These are phyloP conservation scores for Rhyacophila evoluta DNA, from an alignment of 2,888 invertebrate species.

Conservation along the genomic window DNA sequence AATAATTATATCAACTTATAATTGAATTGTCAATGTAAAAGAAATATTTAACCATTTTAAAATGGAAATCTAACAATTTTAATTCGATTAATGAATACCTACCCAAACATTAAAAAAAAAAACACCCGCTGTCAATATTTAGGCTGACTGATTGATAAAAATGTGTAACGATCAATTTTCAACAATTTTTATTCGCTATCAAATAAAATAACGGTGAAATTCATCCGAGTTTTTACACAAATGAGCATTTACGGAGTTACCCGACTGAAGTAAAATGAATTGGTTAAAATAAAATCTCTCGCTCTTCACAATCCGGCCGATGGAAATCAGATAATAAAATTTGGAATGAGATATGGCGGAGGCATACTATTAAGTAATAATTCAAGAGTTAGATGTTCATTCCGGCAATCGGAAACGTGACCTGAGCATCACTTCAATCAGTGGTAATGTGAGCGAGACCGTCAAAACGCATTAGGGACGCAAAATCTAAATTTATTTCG, in stretches of 20 bases:
- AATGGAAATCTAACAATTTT: too few species aligned
- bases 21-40: too few species aligned
- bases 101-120: too few species aligned
- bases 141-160: too few species aligned
- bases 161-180: too few species aligned
- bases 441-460: background rate
- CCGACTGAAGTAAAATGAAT: background rate
- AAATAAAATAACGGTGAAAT: too few species aligned
- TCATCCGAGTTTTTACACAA: too few species aligned
- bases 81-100: too few species aligned
- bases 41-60: too few species aligned
- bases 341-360: constrained; percentile 3
- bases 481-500: background rate
- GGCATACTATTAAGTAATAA: constrained; percentile 22
- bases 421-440: constrained; percentile 10
- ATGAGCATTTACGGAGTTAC: background rate
- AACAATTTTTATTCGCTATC: too few species aligned
- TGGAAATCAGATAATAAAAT: constrained; percentile 9
- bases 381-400: background rate
- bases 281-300: background rate
- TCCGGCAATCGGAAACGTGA: constrained; percentile 19
- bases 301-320: background rate
- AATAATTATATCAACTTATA: too few species aligned
- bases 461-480: background rate
- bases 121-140: too few species aligned